Conservation (phyloP, 2,797 vertebrate species). For the Leuciscus waleckii region DNA sequence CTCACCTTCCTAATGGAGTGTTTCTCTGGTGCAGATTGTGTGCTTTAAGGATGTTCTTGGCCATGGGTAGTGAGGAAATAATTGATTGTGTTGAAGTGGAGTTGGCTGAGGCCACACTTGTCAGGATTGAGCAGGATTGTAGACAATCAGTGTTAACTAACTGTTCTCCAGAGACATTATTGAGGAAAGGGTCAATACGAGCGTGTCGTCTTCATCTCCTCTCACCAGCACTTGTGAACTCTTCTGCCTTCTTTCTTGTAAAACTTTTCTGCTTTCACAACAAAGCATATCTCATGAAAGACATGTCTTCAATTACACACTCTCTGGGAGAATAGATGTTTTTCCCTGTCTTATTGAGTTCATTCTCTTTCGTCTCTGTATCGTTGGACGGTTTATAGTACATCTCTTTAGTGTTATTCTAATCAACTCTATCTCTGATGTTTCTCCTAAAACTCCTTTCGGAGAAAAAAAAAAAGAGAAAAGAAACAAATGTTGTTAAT, state of each 20-base stretch:
- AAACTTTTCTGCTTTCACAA: slow-evolving; percentile 29
- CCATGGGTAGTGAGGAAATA: slow-evolving; percentile 52
- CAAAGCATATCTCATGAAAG: slow-evolving; percentile 46
- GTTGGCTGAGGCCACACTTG: slow-evolving; percentile 18
- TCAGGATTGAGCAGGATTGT: slow-evolving; percentile 52
- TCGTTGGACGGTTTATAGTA: slow-evolving; percentile 3
- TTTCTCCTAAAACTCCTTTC: not conserved
- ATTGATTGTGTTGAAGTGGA: slow-evolving; percentile 56
- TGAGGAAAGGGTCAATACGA: slow-evolving; percentile 33
- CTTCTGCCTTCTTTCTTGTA: not conserved
- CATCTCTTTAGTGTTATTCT: not conserved
- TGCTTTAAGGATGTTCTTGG: slow-evolving; percentile 63
- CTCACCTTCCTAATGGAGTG: slow-evolving; percentile 43
- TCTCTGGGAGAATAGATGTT: slow-evolving; percentile 3
- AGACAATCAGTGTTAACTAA: slow-evolving; percentile 59
- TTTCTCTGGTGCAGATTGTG: slow-evolving; percentile 55
- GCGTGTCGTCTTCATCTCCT: slow-evolving; percentile 37
- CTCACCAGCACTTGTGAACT: slow-evolving; percentile 45
- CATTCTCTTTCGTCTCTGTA: slow-evolving; percentile 1
- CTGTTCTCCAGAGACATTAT: slow-evolving; percentile 58
- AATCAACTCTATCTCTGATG: not conserved
- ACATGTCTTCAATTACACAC: slow-evolving; percentile 25
- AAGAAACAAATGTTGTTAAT: not conserved
- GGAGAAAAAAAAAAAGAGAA: not conserved
- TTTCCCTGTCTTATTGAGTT: slow-evolving; percentile 17